These are phyloP conservation scores for Alligator sinensis DNA, from an alignment of 2,113 vertebrate species.

Conservation along the genomic window DNA sequence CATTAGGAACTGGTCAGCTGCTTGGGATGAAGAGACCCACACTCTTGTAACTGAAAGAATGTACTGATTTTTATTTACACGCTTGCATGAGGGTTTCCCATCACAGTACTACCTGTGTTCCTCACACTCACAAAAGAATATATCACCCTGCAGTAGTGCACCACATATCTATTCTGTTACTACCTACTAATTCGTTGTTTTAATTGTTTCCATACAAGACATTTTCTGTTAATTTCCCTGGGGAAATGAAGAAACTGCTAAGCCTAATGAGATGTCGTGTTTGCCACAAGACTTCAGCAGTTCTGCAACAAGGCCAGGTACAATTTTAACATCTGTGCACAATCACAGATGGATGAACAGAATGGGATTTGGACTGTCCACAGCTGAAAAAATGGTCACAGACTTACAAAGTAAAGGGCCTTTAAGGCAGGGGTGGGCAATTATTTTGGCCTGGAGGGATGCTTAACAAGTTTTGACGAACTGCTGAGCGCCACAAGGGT, in stretches of 20 bases:
- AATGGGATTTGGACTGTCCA: too few species aligned
- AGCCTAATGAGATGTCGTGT: neutral
- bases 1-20: neutral
- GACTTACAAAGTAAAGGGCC: too few species aligned
- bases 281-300: neutral
- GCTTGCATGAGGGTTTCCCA: neutral
- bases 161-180: neutral
- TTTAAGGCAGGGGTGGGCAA: too few species aligned
- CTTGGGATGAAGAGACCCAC: neutral
- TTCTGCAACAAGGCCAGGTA: neutral
- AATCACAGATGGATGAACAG: too few species aligned
- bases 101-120: neutral
- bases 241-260: neutral
- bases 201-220: neutral
- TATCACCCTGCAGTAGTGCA: too few species aligned
- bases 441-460: too few species aligned
- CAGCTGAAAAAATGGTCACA: too few species aligned
- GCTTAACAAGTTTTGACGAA: too few species aligned
- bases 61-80: neutral
- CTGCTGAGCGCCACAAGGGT: too few species aligned
- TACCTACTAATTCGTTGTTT: neutral
- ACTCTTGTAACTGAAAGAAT: neutral
- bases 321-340: neutral
- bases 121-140: neutral
- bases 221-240: neutral